These are phyloP conservation scores for Apodemus speciosus DNA, from an alignment of 2,113 vertebrate species.

Conservation along the genomic window DNA sequence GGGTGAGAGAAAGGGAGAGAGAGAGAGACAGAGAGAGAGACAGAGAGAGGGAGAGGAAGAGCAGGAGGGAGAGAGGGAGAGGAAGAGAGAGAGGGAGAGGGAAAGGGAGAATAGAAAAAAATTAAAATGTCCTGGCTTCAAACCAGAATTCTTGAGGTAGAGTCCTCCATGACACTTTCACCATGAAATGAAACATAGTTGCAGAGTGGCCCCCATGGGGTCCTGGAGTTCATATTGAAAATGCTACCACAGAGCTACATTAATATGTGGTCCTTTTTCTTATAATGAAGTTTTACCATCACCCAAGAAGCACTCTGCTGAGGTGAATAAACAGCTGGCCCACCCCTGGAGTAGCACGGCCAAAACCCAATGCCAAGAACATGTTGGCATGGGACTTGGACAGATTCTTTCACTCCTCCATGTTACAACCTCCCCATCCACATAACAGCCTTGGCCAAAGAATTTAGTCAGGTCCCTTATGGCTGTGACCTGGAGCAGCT, in stretches of 20 bases:
- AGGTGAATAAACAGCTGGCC: not conserved
- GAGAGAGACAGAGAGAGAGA: not conserved
- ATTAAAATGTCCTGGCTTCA: not conserved
- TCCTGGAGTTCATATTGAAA: slow-evolving; percentile 18
- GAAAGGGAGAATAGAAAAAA: not conserved
- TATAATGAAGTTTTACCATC: slow-evolving; percentile 7
- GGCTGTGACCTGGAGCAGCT: not conserved
- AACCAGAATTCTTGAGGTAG: not conserved
- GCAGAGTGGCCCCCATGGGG: not conserved
- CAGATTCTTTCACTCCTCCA: not conserved
- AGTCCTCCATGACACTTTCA: not conserved
- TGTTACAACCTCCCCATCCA: not conserved
- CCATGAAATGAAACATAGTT: not conserved
- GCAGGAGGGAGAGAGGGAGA: not conserved
- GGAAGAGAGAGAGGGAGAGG: not conserved
- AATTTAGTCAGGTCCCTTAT: not conserved
- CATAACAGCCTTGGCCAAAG: not conserved
- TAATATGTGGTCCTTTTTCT: not conserved
- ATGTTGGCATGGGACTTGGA: not conserved
- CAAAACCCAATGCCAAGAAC: not conserved
- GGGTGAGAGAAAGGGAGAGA: not conserved
- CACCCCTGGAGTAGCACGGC: not conserved
- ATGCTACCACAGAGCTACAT: not conserved
- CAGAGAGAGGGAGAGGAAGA: not conserved
- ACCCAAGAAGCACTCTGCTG: not conserved